Base-by-base conservation (phyloP, 2,797 vertebrate species). In the Aldrovandia affinis region DNA sequence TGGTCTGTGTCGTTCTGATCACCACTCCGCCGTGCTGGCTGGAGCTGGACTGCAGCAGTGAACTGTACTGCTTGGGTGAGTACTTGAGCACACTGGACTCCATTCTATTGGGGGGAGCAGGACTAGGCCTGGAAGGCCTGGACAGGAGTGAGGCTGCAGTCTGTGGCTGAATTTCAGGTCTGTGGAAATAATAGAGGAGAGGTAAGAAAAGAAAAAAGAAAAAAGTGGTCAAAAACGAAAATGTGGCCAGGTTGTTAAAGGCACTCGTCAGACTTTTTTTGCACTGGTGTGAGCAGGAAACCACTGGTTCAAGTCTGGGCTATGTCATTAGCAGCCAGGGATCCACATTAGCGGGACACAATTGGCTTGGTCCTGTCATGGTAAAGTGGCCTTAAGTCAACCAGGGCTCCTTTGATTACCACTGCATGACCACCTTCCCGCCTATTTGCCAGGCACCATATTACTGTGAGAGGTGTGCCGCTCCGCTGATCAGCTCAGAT, bases 41-140 rank as follows among this genome's bases (percentile, higher is more conserved):
- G n/a, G 85, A 39, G 83, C 22, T 89, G 87, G 87, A 85, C 30
- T 89, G 39, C 80, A 95, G 91, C 83, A 87, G 86, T 52, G 88
- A 92, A 83, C 90, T 95, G 92, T 96, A 96, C 89, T 96, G 85
- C 2, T 89, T 52, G 75, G 94, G 95, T 78, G 90, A 91, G 88
- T 89, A 95, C 61, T 54, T 93, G 61, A 96, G 91, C 86, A 95
- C 88, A 89, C 94, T 95, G 81, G 89, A 88, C 30, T 90, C 91
- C 77, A 96, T 85, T 83, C 95, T 93, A 88, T 94, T 95, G 54
- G 90, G 89, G 9, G 88, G 87, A 80, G 87, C 88, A 30, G 90
- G 88, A 47, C 22, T 86, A 3, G 86, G 9, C 20, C 30, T 33
- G 18, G 2, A 6, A 8, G 42, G 28, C 7, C 80, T 39, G 52